These are phyloP conservation scores for Drosophila acutilabella DNA, from an alignment of 2,888 invertebrate genomes.

Conservation along the genomic window DNA sequence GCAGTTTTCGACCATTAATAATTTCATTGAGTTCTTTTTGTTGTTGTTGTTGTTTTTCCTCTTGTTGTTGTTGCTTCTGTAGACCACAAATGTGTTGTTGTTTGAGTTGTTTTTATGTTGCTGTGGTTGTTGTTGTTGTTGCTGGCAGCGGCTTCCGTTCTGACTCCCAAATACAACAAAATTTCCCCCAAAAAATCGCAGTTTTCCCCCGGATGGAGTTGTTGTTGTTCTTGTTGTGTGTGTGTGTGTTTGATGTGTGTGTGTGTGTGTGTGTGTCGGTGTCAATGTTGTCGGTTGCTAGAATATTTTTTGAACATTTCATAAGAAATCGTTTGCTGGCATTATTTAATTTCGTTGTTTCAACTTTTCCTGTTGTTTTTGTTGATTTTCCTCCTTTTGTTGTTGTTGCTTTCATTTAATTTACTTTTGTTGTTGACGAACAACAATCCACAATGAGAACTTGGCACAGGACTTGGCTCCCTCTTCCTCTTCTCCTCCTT, in stretches of 20 bases:
- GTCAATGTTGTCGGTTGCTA: slow-evolving; percentile 30
- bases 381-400: neutral
- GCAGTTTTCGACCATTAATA: slow-evolving; percentile 74
- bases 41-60: slow-evolving; percentile 9
- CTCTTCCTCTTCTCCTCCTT: slow-evolving; percentile 7
- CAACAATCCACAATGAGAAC: slow-evolving; percentile 43
- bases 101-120: slow-evolving; percentile 19
- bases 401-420: slow-evolving; percentile 35
- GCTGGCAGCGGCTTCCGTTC: slow-evolving; percentile 66
- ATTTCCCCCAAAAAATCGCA: slow-evolving; percentile 5
- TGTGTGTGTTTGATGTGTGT: slow-evolving; percentile 34
- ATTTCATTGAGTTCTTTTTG: slow-evolving; percentile 68
- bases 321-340: slow-evolving; percentile 61
- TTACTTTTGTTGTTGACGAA: slow-evolving; percentile 57
- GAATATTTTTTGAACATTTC: slow-evolving; percentile 56
- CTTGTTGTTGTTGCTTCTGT: slow-evolving; percentile 8
- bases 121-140: slow-evolving; percentile 24
- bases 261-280: slow-evolving; percentile 34
- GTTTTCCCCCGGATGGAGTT: slow-evolving; percentile 24
- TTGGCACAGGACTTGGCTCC: slow-evolving; percentile 33
- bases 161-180: slow-evolving; percentile 23
- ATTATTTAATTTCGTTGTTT: slow-evolving; percentile 55
- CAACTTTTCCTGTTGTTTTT: slow-evolving; percentile 14
- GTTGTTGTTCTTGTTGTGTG: slow-evolving; percentile 5
- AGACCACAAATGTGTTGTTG: slow-evolving; percentile 26